Evolutionary conservation across 2,797 vertebrate species (phyloP).

Genomic region (Cebuella pygmaea): DNA sequence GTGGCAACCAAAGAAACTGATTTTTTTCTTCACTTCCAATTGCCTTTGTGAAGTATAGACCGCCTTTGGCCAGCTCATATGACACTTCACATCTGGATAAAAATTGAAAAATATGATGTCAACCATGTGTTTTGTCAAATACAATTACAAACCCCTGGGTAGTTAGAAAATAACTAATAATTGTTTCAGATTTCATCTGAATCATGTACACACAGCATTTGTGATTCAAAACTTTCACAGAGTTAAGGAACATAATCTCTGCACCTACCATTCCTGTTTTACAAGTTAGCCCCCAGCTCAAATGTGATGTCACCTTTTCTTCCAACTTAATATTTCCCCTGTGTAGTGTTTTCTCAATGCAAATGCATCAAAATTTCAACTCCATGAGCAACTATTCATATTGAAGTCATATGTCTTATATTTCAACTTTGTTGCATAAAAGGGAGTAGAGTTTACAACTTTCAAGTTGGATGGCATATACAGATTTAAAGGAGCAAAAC

Average conservation of each 20-base stretch:
- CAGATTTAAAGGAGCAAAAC: background rate
- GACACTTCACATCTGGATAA: conserved; percentile 79
- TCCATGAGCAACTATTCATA: conserved; percentile 29
- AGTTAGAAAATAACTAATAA: conserved; percentile 80
- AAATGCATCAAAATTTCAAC: conserved; percentile 62
- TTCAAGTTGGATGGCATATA: background rate
- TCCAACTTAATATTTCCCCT: conserved; percentile 19
- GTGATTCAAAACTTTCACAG: conserved; percentile 56
- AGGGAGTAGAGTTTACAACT: background rate
- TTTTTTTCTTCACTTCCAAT: conserved; percentile 70
- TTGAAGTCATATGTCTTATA: background rate
- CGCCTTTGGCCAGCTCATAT: conserved; percentile 64
- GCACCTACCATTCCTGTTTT: conserved; percentile 43
- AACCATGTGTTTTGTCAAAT: conserved; percentile 79
- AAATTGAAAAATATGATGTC: conserved; percentile 78
- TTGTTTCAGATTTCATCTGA: conserved; percentile 78
- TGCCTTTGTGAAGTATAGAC: conserved; percentile 70
- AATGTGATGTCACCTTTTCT: conserved; percentile 45
- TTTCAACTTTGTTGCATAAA: conserved; percentile 24
- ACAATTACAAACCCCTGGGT: conserved; percentile 75
- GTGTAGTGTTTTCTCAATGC: conserved; percentile 42
- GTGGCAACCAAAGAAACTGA: conserved; percentile 65
- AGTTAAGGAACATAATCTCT: conserved; percentile 63
- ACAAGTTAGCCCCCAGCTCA: conserved; percentile 56
- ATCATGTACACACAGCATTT: conserved; percentile 41